phyloP scores from a whole-genome alignment of 2,888 invertebrate genomes.

The Lasioglossum villosulum region DNA sequence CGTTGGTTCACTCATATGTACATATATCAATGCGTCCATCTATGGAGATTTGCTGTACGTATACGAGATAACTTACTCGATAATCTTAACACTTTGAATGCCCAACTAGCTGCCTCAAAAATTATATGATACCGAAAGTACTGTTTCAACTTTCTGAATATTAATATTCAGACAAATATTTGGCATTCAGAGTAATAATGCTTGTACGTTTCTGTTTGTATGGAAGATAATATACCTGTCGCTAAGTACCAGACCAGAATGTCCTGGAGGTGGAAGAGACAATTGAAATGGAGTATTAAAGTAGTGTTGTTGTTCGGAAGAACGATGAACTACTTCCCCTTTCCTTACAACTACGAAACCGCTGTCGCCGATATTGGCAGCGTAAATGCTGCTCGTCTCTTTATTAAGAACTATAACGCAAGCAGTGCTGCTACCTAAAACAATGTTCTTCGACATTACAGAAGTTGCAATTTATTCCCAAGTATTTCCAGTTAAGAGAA shows the following conservation, averaged over 20 bases:
- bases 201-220: background rate
- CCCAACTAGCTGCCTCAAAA: background rate
- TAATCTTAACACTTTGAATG: background rate
- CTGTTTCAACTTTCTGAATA: background rate
- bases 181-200: background rate
- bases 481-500: background rate
- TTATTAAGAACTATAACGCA: constrained; percentile 97
- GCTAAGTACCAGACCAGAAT: constrained; percentile 93
- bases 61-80: background rate
- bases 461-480: fast-evolving
- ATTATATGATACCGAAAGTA: background rate
- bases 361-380: constrained; percentile 99
- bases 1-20: background rate
- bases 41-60: background rate
- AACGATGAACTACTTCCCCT: constrained; percentile 95
- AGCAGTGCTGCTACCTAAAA: constrained; percentile 97
- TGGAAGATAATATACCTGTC: constrained; percentile 88
- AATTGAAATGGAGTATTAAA: constrained; percentile 99
- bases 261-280: constrained; percentile 96
- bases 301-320: constrained; percentile 99
- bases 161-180: background rate
- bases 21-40: background rate
- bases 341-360: constrained; percentile 97
- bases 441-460: background rate
- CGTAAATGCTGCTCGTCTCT: constrained; percentile 94